phyloP scores from a whole-genome alignment of 1,140 invertebrate species.

The Pseudomyrmex flavicornis region DNA sequence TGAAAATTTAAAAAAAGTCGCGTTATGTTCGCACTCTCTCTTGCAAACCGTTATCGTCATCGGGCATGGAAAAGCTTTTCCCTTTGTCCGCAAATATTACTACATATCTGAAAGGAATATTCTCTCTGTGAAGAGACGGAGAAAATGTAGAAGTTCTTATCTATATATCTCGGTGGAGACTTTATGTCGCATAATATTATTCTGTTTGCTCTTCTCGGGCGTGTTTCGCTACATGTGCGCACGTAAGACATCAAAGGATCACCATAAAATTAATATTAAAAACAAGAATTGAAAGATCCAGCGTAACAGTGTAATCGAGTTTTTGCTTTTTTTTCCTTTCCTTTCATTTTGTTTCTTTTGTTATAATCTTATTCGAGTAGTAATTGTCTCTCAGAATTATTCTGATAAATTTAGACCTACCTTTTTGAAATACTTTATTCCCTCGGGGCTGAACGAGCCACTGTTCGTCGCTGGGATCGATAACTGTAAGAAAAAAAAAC shows the following conservation, averaged over 20 bases:
- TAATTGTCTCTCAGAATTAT: neutral
- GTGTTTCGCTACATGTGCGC: conserved; percentile 12
- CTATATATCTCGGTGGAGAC: conserved; percentile 16
- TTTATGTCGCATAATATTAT: conserved; percentile 53
- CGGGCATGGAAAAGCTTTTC: conserved; percentile 22
- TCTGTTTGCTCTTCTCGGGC: conserved; percentile 18
- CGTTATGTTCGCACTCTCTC: neutral
- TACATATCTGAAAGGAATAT: conserved; percentile 36
- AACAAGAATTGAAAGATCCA: neutral
- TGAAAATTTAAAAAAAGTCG: conserved; percentile 2
- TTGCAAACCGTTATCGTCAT: conserved; percentile 14
- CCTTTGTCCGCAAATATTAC: conserved; percentile 44
- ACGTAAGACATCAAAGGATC: conserved; percentile 2
- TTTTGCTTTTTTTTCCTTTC: neutral
- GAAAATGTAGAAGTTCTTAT: conserved; percentile 51
- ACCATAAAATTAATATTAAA: conserved; percentile 13
- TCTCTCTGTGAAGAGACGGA: conserved; percentile 24
- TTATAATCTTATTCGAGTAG: neutral
- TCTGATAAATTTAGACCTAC: conserved; percentile 10
- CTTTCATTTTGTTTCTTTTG: no score
- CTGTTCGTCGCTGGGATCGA: conserved; percentile 52
- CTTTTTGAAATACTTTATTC: conserved; percentile 44
- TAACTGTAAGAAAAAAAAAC: conserved; percentile 56
- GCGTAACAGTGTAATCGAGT: neutral
- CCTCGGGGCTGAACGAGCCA: conserved; percentile 49